Base-by-base conservation (phyloP, 1,140 invertebrate species). In the Drosophila oshimai region DNA sequence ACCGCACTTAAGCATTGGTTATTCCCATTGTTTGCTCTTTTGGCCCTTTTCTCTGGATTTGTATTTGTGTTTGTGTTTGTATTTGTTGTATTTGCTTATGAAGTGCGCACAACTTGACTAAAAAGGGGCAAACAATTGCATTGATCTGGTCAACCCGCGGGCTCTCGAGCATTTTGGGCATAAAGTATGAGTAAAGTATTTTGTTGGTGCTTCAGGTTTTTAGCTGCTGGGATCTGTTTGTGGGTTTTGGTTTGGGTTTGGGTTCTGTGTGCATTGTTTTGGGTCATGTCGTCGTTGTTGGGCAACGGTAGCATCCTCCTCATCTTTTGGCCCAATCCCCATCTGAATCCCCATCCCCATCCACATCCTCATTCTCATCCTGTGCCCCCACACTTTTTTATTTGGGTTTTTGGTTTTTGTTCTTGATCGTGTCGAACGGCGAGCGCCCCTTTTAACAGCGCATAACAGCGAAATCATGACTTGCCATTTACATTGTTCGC, bases 401-500 rank as follows among this genome's bases (percentile, higher is more conserved):
- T 45, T 75, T 70, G 34, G 29, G 42, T 57, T 70, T 84, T 74
- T 39, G 47, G 71, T 78, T 84, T 65, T 74, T 78, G 83, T 88
- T 87, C 81, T 87, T 87, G 89, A 90, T 90, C 89, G 89, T 90
- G 89, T 90, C 78, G 89, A 83, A 84, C 89, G 84, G 84, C 77
- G 89, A 90, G 89, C 89, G 89, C 89, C 89, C 89, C 81, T 89
- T 90, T 89, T 90, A 90, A 90, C 89, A 88, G 89, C 87, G 78
- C 77, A 87, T 88, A 89, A 89, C 87, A 89, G 77, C 89, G 84
- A 90, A 90, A 89, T 90, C 89, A 90, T 90, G 89, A 90, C 89
- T 90, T 89, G 86, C 84, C 84, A 89, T 90, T 89, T 90, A 90
- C 80, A 90, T 89, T 90, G 89, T 86, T 90, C 76, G 74, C 81